Evolutionary conservation across 2,888 invertebrate genomes (phyloP).

Genomic region (Ganaspis brasiliensis): DNA sequence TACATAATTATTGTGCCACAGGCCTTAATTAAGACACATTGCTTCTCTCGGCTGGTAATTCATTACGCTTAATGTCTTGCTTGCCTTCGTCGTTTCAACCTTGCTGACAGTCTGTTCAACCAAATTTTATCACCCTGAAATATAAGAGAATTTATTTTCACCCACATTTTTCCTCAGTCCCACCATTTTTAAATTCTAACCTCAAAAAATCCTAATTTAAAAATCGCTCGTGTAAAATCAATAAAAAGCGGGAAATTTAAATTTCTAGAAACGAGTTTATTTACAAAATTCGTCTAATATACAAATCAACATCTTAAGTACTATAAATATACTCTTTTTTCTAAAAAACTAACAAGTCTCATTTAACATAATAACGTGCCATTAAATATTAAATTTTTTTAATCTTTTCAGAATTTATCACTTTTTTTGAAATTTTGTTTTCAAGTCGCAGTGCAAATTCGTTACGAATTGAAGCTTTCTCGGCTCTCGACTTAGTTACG

Average conservation of each 20-base stretch:
- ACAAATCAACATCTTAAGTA: not conserved
- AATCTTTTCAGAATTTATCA: too few species aligned
- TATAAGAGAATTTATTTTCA: constrained; percentile 63
- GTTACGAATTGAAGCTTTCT: not conserved
- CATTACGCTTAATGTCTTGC: constrained; percentile 79
- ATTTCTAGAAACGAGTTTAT: not conserved
- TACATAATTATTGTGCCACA: constrained; percentile 78
- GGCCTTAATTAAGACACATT: constrained; percentile 79
- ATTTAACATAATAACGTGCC: too few species aligned
- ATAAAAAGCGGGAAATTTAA: not conserved
- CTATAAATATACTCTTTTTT: too few species aligned
- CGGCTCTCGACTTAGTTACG: constrained; percentile 33
- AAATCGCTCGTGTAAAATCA: too few species aligned
- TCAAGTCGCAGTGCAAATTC: too few species aligned
- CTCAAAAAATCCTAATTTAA: too few species aligned
- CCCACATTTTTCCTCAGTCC: not conserved
- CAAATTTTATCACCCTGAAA: constrained; percentile 69
- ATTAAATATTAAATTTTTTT: too few species aligned
- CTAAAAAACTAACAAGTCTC: too few species aligned
- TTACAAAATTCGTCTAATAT: constrained; percentile 22
- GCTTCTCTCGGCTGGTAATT: constrained; percentile 77
- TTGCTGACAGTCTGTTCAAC: constrained; percentile 75
- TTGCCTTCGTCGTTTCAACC: constrained; percentile 74
- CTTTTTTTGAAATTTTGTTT: too few species aligned
- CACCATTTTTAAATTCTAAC: too few species aligned